A percentile compares a stretch with the other conserved stretches of the same genome.
These are phyloP conservation scores for Takifugu bimaculatus DNA, from an alignment of 2,113 vertebrate species.

Conservation along the genomic window DNA sequence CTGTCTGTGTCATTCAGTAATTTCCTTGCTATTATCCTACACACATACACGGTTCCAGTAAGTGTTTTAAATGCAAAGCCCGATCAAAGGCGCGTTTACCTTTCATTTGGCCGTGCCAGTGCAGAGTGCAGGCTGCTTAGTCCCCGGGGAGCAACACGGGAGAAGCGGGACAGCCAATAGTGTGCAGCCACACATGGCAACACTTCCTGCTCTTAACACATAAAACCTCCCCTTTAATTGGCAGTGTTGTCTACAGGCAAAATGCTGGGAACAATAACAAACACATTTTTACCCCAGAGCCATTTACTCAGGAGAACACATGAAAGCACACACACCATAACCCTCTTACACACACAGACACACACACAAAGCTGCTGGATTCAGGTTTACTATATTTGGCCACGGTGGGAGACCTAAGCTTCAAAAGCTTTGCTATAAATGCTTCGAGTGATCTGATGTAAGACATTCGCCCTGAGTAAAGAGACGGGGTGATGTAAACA, in stretches of 20 bases:
- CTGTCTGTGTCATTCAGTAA: slow-evolving; percentile 39
- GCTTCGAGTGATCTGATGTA: slow-evolving; percentile 59
- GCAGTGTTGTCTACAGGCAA: slow-evolving; percentile 63
- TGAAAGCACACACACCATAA: slow-evolving; percentile 19
- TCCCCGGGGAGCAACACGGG: slow-evolving; percentile 49
- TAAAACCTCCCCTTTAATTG: slow-evolving; percentile 73
- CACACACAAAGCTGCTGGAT: slow-evolving; percentile 42
- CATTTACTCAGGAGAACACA: slow-evolving; percentile 57
- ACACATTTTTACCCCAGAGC: slow-evolving; percentile 66
- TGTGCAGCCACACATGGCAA: slow-evolving; percentile 56
- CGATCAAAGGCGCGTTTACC: slow-evolving; percentile 73
- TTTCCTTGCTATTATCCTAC: slow-evolving; percentile 15
- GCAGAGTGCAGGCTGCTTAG: slow-evolving; percentile 47
- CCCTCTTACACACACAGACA: slow-evolving; percentile 18
- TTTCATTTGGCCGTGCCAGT: slow-evolving; percentile 58
- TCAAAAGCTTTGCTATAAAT: slow-evolving; percentile 68
- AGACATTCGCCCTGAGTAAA: slow-evolving; percentile 49
- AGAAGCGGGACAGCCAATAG: slow-evolving; percentile 56
- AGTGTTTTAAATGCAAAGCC: slow-evolving; percentile 49
- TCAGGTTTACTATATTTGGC: slow-evolving; percentile 71
- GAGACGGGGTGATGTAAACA: slow-evolving; percentile 47
- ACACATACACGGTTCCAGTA: slow-evolving; percentile 37
- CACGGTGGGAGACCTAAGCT: slow-evolving; percentile 64
- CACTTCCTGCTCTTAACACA: slow-evolving; percentile 70
- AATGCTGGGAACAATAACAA: slow-evolving; percentile 73